Evolutionary conservation across 2,113 vertebrate genomes (phyloP).

Genomic region (Alouatta palliata): DNA sequence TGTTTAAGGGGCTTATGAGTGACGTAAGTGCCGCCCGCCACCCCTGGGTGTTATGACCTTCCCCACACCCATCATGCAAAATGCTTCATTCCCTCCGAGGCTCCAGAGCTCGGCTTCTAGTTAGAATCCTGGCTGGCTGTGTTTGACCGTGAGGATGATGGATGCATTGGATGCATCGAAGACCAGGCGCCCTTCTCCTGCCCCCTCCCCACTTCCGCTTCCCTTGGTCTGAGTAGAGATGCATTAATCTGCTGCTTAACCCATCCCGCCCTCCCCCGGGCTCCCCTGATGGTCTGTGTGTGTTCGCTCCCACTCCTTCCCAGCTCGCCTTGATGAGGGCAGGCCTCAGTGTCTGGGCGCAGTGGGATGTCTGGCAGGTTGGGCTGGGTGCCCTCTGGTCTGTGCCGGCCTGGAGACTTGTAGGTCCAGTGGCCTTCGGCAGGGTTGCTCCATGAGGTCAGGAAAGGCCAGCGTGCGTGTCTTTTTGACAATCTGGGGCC

Average conservation of each 20-base stretch:
- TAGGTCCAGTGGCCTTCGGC: neutral
- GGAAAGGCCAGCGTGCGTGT: neutral
- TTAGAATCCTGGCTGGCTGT: slow-evolving; percentile 84
- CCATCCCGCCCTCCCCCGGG: slow-evolving; percentile 56
- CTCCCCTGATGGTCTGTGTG: slow-evolving; percentile 37
- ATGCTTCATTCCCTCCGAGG: slow-evolving; percentile 78
- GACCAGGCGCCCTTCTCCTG: slow-evolving; percentile 57
- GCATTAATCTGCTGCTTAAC: slow-evolving; percentile 86
- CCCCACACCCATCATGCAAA: slow-evolving; percentile 73
- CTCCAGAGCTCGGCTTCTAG: slow-evolving; percentile 82
- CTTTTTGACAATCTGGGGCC: neutral
- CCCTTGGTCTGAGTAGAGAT: slow-evolving; percentile 83
- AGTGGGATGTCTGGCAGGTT: neutral
- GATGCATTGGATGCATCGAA: slow-evolving; percentile 84
- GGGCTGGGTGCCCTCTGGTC: neutral
- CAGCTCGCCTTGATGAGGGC: neutral
- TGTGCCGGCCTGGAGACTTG: neutral
- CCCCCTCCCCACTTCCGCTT: slow-evolving; percentile 69
- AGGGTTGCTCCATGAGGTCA: neutral
- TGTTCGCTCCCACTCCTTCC: neutral
- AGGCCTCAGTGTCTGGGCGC: neutral
- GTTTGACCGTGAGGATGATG: slow-evolving; percentile 63
- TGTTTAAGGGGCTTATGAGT: slow-evolving; percentile 98
- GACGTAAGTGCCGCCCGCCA: slow-evolving; percentile 90
- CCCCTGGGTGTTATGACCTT: neutral